Evolutionary conservation across 2,888 invertebrate species (phyloP), one percentile per base, ranked within the genome.

Genomic region (Iphiclides podalirius): DNA sequence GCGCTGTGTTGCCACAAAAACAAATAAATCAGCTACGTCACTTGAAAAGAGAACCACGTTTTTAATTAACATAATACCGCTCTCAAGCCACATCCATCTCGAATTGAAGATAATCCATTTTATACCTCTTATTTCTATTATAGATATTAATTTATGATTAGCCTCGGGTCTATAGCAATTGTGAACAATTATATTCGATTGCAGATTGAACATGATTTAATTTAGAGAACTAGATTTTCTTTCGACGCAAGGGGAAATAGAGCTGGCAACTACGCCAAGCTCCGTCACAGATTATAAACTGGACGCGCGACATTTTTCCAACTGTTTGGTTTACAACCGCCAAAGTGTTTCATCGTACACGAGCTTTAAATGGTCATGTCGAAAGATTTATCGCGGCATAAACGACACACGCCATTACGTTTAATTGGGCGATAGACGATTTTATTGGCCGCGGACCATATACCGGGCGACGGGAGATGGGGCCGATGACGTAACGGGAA

Each of bases 161-260:
- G 69, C 69, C 77, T 52, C 72, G 59, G 75, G 74, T 31, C n/a
- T 67, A 60, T 66, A 63, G 66, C 65, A 63, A 75, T 75, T 68
- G 66, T 65, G 67, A 65, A 70, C 72, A 70, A 78, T 78, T 74
- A 80, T 68, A 70, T 68, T 75, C 73, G 74, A 80, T 77, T 79
- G 70, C 67, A 70, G 64, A 70, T 71, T 75, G 75, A 76, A 72
- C 70, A 74, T 68, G 66, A 52, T 68, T 75, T 77, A 78, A 81
- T 79, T 75, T 75, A 70, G 28, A 28, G 8, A 9, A 8, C 2
- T 28, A 28, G 2, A 28, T 28, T 28, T 28, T 9, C 28, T 2
- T 28, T 28, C 20, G 8, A 9, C n/a, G n/a, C 8, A 28, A 28
- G 4, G n/a, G 11, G n/a, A 31, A 31, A 31, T 11, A n/a, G 31